phyloP scores from a whole-genome alignment of 2,797 vertebrate species.

The Alca torda region DNA sequence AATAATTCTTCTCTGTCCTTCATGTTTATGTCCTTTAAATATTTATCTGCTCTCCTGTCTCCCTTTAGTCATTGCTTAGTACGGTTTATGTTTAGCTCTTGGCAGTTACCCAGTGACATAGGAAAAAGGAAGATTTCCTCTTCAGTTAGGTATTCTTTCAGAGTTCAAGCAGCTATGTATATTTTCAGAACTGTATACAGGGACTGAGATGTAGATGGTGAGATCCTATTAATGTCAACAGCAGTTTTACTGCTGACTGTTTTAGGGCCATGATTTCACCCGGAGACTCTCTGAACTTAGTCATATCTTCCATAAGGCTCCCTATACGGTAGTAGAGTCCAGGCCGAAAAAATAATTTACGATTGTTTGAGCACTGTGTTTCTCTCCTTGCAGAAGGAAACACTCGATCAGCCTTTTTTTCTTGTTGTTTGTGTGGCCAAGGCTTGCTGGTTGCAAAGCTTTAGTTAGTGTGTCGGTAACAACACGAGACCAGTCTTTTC shows the following conservation, averaged over 20 bases:
- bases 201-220: background rate
- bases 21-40: conserved; percentile 49
- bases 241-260: background rate
- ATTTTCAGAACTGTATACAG: conserved; percentile 11
- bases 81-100: conserved; percentile 44
- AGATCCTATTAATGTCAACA: conserved; percentile 25
- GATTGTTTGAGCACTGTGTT: background rate
- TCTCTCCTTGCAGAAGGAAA: background rate
- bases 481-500: background rate
- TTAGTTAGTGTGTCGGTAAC: background rate
- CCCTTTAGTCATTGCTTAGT: background rate
- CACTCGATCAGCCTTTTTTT: background rate
- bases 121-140: background rate
- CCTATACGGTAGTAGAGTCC: background rate
- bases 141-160: background rate
- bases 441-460: background rate
- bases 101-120: background rate
- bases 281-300: background rate
- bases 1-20: conserved; percentile 6
- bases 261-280: conserved; percentile 5
- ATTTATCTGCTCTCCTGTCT: conserved; percentile 42
- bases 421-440: background rate
- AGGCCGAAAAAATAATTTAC: background rate
- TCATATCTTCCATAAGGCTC: background rate
- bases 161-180: background rate